Base-by-base conservation (phyloP, 64 coral and sea anemone species). In the Orbicella faveolata region DNA sequence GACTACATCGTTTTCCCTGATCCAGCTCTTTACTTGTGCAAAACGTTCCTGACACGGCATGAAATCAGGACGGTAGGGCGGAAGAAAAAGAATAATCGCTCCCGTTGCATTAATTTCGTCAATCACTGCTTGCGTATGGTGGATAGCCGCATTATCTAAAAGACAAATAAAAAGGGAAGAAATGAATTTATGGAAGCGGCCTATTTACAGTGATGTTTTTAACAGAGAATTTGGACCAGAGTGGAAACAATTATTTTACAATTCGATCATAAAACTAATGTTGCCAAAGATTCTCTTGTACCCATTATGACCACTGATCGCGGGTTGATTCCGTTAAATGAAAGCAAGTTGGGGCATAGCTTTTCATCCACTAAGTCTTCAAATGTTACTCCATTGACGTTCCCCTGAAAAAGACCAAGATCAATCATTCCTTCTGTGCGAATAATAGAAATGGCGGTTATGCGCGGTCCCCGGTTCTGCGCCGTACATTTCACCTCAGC, bases 41-140 rank as follows among this genome's bases (percentile, higher is more conserved):
- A 90, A 94, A 51, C 88, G 63, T 73, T 79, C 91, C 34, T 88
- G 77, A 72, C 77, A 88, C 4, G 91, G 91, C 91, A 94, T 94
- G 44, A 87, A 80, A 80, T 94, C 88, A 0, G 88, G 81, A 23
- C 81, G 87, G 33, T 89, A 86, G 6, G 83, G 88, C 5, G 78
- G 92, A 16, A 94, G 79, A 52, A 89, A 94, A 5, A 94, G 1
- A 73, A 94, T 18, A 62, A 94, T 59, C 36, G 88, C 93, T 86
- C 93, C 88, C 10, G 82, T 94, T 37, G 80, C 62, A 55, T 87
- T 52, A 67, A 94, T 94, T 7, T 64, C 44, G 34, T 94, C 63
- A 1, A 90, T 75, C 16, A 80, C 88, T 79, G 67, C 81, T 83
- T 61, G 66, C 4, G 57, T 79, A 76, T 90, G 93, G 65, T 90